These are phyloP conservation scores for Trachelipus rathkii DNA, from an alignment of 1,140 invertebrate species.

Conservation along the genomic window DNA sequence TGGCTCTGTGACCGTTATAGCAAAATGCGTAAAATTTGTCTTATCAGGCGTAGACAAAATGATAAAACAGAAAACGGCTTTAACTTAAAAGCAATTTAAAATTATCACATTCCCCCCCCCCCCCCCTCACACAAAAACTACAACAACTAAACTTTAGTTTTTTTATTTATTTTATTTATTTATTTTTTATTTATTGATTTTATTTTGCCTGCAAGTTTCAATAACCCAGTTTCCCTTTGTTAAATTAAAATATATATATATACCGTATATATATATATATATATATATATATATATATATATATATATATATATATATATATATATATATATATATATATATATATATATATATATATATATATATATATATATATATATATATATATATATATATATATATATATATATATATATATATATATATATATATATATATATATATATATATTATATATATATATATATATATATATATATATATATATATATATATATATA, in stretches of 20 bases:
- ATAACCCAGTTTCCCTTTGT: too few species aligned
- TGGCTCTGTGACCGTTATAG: too few species aligned
- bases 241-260: constrained; percentile 6
- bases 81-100: too few species aligned
- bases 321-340: constrained; percentile 25
- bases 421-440: constrained; percentile 21
- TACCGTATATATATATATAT: constrained; percentile 12
- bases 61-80: too few species aligned
- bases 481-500: neutral
- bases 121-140: too few species aligned
- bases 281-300: constrained; percentile 21
- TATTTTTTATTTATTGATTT: too few species aligned
- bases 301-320: constrained; percentile 25
- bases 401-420: neutral
- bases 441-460: constrained; percentile 10
- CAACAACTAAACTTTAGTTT: too few species aligned
- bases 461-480: constrained; percentile 17
- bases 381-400: neutral
- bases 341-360: constrained; percentile 23
- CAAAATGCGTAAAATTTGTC: too few species aligned
- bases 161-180: too few species aligned
- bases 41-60: too few species aligned
- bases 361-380: neutral
- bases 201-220: too few species aligned
- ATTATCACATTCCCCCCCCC: too few species aligned